phyloP scores from a whole-genome alignment of 2,113 vertebrate species.

The Pterocles gutturalis region DNA sequence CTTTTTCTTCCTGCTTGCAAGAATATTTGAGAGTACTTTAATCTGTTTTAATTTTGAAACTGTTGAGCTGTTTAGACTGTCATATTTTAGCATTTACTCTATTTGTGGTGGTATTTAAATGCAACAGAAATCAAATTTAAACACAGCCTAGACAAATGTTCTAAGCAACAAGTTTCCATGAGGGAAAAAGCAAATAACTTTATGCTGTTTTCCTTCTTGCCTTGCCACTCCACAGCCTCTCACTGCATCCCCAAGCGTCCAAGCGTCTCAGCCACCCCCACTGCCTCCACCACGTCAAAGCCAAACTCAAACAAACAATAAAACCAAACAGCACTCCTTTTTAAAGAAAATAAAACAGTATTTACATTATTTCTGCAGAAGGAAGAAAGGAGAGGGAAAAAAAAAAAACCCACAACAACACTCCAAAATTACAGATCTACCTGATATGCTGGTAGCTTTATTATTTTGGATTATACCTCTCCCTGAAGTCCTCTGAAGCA shows the following conservation, averaged over 20 bases:
- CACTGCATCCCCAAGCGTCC: background rate
- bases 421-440: background rate
- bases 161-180: background rate
- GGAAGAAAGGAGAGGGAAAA: background rate
- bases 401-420: background rate
- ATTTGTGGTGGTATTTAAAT: constrained; percentile 48
- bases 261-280: background rate
- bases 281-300: background rate
- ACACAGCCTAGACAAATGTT: background rate
- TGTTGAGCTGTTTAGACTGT: background rate
- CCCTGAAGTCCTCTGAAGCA: background rate
- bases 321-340: background rate
- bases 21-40: background rate
- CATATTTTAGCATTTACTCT: background rate
- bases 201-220: background rate
- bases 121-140: constrained; percentile 23
- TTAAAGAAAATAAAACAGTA: background rate
- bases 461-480: background rate
- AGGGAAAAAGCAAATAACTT: background rate
- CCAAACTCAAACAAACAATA: background rate
- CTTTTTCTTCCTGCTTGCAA: background rate
- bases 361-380: background rate
- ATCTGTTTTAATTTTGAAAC: background rate
- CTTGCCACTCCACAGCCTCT: background rate
- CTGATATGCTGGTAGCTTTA: background rate